Conservation (phyloP, 2,113 vertebrate species). For the Noctilio leporinus region DNA sequence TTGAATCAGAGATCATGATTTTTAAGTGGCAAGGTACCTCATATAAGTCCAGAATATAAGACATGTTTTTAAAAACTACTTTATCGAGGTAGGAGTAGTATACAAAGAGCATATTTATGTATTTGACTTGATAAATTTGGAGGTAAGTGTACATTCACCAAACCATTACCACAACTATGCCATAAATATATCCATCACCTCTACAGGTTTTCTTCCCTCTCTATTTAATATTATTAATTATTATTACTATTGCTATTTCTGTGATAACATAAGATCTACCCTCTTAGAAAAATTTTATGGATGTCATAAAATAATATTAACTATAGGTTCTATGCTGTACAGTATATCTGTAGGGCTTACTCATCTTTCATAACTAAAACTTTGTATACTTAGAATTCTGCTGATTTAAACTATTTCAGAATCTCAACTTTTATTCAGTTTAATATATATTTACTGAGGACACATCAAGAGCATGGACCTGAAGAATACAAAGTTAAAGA, state of each 20-base stretch:
- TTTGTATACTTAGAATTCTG: background rate
- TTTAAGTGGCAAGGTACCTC: background rate
- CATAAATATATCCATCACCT: background rate
- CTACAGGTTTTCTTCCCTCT: background rate
- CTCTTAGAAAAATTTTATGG: background rate
- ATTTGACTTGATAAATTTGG: background rate
- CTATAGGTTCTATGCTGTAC: background rate
- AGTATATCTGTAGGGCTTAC: background rate
- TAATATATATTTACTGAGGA: background rate
- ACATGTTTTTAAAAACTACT: background rate
- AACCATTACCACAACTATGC: background rate
- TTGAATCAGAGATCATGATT: background rate
- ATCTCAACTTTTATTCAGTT: background rate
- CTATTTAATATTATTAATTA: background rate
- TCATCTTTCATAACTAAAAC: background rate
- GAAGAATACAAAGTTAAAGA: background rate
- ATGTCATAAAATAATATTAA: background rate
- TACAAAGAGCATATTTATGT: background rate
- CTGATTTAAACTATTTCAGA: background rate
- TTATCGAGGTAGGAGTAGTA: background rate
- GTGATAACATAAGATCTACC: background rate
- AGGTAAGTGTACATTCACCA: background rate
- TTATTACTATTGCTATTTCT: background rate
- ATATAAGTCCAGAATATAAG: background rate
- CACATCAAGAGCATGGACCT: background rate